Evolutionary conservation across 2,797 vertebrate species (phyloP).

Genomic region (Hoplostethus atlanticus): DNA sequence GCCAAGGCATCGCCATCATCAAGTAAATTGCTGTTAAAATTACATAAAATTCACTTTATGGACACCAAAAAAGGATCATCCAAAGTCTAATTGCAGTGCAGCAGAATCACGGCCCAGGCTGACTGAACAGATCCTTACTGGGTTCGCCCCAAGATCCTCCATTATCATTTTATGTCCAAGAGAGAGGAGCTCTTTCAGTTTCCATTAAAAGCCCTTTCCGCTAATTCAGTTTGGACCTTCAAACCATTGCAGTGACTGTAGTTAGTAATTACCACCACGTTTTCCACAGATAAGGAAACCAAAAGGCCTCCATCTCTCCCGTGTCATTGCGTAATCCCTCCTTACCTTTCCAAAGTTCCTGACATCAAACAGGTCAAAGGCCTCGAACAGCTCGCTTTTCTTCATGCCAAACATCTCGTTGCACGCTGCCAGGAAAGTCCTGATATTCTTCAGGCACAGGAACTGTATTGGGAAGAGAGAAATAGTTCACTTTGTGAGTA

Average conservation of each 20-base stretch:
- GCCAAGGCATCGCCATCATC: background rate
- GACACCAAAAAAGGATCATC: background rate
- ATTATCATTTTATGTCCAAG: too few relatives aligned
- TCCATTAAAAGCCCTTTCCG: too few relatives aligned
- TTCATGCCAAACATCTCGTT: conserved; percentile 94
- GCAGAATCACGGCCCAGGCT: background rate
- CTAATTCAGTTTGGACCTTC: too few relatives aligned
- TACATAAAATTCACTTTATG: background rate
- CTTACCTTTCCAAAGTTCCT: conserved; percentile 98
- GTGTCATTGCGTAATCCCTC: background rate
- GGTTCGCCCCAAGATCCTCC: too few relatives aligned
- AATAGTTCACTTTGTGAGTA: conserved; percentile 18
- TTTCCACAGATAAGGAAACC: too few relatives aligned
- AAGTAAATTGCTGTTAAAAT: background rate
- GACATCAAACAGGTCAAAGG: conserved; percentile 98
- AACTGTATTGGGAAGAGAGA: conserved; percentile 84
- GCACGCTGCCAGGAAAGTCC: conserved; percentile 93
- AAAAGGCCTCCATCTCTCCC: background rate
- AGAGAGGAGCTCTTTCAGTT: too few relatives aligned
- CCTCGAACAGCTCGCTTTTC: conserved; percentile 97
- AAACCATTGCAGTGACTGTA: too few relatives aligned
- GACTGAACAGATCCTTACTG: too few relatives aligned
- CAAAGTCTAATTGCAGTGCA: background rate
- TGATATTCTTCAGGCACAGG: conserved; percentile 98
- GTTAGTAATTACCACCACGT: too few relatives aligned